A percentile compares a stretch with the other conserved stretches of the same genome.
Evolutionary conservation across 2,888 invertebrate species (phyloP).

Genomic region (Andrena fulva): DNA sequence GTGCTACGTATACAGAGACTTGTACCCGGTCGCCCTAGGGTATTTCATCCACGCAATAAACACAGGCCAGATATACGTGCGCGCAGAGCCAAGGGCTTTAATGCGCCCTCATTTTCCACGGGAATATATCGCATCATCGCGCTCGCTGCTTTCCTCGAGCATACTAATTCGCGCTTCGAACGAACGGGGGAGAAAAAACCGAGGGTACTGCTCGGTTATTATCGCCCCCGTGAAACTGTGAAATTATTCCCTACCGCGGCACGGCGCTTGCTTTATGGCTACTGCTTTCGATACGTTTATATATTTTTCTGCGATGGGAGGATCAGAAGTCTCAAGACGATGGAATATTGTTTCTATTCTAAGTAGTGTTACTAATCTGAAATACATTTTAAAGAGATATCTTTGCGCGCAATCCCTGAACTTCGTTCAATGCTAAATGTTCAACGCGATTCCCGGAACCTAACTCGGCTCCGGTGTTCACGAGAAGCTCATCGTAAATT

Average conservation of each 20-base stretch:
- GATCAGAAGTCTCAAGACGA: neutral
- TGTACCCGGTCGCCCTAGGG: conserved; percentile 48
- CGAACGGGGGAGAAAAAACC: neutral
- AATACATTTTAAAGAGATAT: too few relatives aligned
- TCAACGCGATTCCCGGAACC: too few relatives aligned
- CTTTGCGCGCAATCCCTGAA: too few relatives aligned
- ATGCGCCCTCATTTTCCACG: conserved; percentile 52
- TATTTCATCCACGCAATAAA: conserved; percentile 63
- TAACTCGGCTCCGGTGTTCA: too few relatives aligned
- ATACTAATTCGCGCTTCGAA: conserved; percentile 49
- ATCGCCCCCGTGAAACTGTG: conserved; percentile 6
- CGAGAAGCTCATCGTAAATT: too few relatives aligned
- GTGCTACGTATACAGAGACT: conserved; percentile 34
- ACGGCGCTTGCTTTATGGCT: conserved; percentile 11
- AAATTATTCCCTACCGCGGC: conserved; percentile 39
- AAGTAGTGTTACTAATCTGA: too few relatives aligned
- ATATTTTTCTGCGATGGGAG: neutral
- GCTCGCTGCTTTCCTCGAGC: conserved; percentile 46
- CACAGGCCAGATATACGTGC: conserved; percentile 35
- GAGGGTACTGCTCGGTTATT: conserved; percentile 28
- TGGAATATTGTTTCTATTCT: too few relatives aligned
- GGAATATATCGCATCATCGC: conserved; percentile 55
- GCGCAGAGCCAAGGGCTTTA: conserved; percentile 39
- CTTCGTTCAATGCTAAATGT: too few relatives aligned
- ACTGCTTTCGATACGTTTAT: neutral